Conservation (phyloP, 1,140 invertebrate genomes). For the Mya arenaria region DNA sequence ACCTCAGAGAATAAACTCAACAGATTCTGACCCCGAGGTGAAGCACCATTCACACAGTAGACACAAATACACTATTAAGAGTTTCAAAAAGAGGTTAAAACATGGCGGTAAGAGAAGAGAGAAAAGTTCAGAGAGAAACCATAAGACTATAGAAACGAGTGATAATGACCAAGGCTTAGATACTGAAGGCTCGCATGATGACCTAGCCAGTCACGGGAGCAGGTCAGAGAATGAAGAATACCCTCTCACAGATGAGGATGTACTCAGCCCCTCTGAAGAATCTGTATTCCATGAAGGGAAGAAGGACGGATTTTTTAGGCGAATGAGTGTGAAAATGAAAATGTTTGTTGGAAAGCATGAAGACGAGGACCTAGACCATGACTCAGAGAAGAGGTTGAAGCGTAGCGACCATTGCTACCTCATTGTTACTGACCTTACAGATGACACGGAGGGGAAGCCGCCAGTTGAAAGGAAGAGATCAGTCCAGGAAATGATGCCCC, state of each 20-base stretch:
- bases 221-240: conserved; percentile 12
- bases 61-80: conserved; percentile 48
- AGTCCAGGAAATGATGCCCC: conserved; percentile 61
- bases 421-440: conserved; percentile 61
- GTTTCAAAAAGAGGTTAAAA: conserved; percentile 41
- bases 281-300: background rate
- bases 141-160: background rate
- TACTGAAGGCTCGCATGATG: conserved; percentile 4
- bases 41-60: conserved; percentile 3
- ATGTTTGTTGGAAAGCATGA: conserved; percentile 60
- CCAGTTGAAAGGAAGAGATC: conserved; percentile 55
- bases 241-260: conserved; percentile 11
- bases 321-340: conserved; percentile 72
- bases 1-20: background rate
- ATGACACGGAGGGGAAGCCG: conserved; percentile 60
- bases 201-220: conserved; percentile 12
- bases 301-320: conserved; percentile 60
- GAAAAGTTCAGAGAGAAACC: conserved; percentile 15
- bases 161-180: background rate
- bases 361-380: conserved; percentile 42
- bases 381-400: conserved; percentile 14
- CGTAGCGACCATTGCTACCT: conserved; percentile 18
- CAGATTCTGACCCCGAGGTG: background rate
- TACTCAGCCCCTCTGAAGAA: background rate
- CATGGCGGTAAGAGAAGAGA: conserved; percentile 11